Evolutionary conservation across 2,797 vertebrate species (phyloP), one percentile per base, ranked within the genome.

Genomic region (Centroberyx gerrardi): DNA sequence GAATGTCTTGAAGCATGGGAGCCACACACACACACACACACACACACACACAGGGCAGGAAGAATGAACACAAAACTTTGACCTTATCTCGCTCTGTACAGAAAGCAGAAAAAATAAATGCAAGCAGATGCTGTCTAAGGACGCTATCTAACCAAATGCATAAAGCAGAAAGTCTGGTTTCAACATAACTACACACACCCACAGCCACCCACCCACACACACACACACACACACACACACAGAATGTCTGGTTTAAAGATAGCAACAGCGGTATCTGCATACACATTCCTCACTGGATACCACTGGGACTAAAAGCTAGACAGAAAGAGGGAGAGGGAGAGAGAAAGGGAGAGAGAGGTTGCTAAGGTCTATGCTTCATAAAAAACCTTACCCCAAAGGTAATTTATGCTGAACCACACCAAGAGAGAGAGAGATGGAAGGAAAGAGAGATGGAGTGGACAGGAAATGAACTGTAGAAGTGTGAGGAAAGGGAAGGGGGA

Each of bases 201-300:
- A 52, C 51, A 52, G 22, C n/a, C 22, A 31, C 53, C 28, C 53
- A 55, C 2, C 28, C 18, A 27, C 28, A 14, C 53, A 33, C 54
- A 17, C 8, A 58, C 9, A 8, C 49, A 10, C 51, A 52, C 17
- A 52, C 51, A 44, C 42, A 44, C 42, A 44, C 33, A 62, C 18
- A 53, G 69, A 67, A 67, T 36, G 59, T 28, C 68, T 80, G 67
- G 53, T 74, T 85, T 78, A 76, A 81, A 80, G 80, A 52, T 63
- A 9, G 53, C 62, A 29, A 54, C 18, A 27, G 52, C 52, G 12
- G 52, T 54, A 54, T 54, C 52, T 73, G 59, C n/a, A 49, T 17
- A 49, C n/a, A 28, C 69, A 80, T 88, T 80, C 82, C 72, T 64
- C 61, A 64, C 56, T 59, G 18, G 42, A 44, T 13, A 44, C 62